Base-by-base conservation (phyloP, 2,888 invertebrate species). In the Pomacea canaliculata region DNA sequence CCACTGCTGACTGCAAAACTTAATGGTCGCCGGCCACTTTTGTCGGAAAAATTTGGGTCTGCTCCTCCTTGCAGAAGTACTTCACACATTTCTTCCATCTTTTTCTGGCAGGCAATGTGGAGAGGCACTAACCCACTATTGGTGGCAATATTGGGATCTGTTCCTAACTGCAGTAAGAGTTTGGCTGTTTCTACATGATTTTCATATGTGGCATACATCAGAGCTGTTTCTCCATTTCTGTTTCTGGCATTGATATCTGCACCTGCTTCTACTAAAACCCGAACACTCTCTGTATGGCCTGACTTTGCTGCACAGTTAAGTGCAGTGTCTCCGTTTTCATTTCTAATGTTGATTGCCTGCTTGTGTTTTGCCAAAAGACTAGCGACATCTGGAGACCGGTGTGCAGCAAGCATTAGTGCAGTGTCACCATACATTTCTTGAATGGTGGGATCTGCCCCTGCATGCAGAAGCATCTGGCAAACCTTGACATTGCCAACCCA, bases 341-440 rank as follows among this genome's bases (percentile, higher is more conserved):
- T 78, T 49, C 18, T 67, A 49, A 73, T 73, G 48, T 73, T 73
- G 60, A 73, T 48, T 12, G n/a, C 68, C 48, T 68, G 73, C 23
- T 37, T 56, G 10, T 68, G 66, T 18, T n/a, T 59, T 4, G 60
- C 73, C 37, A 73, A 46, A n/a, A 73, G 59, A 12, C 68, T 23
- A 16, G 73, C 73, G 5, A 68, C 73, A 0, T 73, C 73, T 27
- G 73, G 73, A 5, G 73, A 73, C 16, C 73, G 68, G 59, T 73
- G 73, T 23, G 78, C 78, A 56, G 79, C 79, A 67, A 76, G 71
- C 76, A 76, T 76, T 7, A 79, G 56, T 10, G 79, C 79, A 1
- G 79, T 76, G 59, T 79, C 79, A 23, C 79, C 79, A 37, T 79
- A 76, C 71, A 74, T 79, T 49, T 76, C 73, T 69, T n/a, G 49